Evolutionary conservation across 2,113 vertebrate genomes (phyloP).

Genomic region (Neolamprologus modestus): DNA sequence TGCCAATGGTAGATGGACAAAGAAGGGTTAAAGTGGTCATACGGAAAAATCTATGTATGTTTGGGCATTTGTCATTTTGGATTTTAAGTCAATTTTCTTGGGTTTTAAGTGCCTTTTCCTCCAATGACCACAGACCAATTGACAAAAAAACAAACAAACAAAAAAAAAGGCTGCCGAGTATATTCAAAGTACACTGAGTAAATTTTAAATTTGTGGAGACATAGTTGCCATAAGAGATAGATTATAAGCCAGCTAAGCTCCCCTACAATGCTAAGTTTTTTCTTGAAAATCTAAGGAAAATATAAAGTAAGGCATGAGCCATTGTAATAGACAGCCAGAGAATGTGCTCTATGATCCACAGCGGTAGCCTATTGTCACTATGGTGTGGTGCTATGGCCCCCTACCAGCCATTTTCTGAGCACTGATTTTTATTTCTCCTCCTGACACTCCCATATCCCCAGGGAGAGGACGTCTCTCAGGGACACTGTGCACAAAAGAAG

Average conservation of each 20-base stretch:
- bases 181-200: constrained; percentile 10
- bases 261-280: constrained; percentile 2
- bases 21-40: not conserved
- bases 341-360: constrained; percentile 42
- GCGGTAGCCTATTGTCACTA: constrained; percentile 17
- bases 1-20: not conserved
- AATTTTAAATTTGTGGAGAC: constrained; percentile 16
- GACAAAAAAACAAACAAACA: not conserved
- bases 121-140: constrained; percentile 6
- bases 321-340: constrained; percentile 49
- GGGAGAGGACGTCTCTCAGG: constrained; percentile 40
- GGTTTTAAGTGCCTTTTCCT: constrained; percentile 27
- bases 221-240: constrained; percentile 4
- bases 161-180: not conserved
- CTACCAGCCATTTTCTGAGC: constrained; percentile 29
- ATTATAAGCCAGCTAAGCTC: constrained; percentile 16
- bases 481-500: constrained; percentile 30
- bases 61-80: constrained; percentile 2
- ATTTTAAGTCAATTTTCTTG: constrained; percentile 21
- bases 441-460: constrained; percentile 45
- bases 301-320: constrained; percentile 50
- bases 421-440: constrained; percentile 25
- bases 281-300: constrained; percentile 46
- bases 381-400: not conserved
- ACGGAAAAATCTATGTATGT: not conserved